These are phyloP conservation scores for Hypomesus transpacificus DNA, from an alignment of 2,113 vertebrate species.

Conservation along the genomic window DNA sequence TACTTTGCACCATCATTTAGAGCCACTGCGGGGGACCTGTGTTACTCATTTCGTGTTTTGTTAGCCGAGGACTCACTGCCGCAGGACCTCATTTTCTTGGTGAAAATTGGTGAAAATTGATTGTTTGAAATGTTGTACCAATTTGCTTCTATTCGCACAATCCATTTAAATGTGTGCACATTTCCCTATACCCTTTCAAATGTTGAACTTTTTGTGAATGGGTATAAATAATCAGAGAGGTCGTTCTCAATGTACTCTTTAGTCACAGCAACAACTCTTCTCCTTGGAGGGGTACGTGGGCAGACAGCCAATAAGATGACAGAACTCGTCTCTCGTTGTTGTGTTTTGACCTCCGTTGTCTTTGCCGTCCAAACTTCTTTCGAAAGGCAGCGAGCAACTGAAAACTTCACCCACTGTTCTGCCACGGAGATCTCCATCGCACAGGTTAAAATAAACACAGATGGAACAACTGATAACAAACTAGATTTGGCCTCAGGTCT, in stretches of 20 bases:
- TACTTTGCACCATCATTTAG: constrained; percentile 51
- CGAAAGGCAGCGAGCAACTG: neutral
- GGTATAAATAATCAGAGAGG: neutral
- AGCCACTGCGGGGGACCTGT: constrained; percentile 57
- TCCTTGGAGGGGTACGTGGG: neutral
- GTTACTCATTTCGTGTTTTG: constrained; percentile 52
- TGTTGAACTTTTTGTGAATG: neutral
- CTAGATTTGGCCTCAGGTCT: too few relatives aligned
- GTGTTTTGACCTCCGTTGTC: constrained; percentile 1
- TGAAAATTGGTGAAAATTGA: constrained; percentile 46
- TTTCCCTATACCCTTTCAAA: neutral
- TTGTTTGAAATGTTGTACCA: constrained; percentile 44
- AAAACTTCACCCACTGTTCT: constrained; percentile 14
- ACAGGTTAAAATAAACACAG: constrained; percentile 12
- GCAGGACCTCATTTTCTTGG: constrained; percentile 46
- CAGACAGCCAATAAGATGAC: constrained; percentile 8
- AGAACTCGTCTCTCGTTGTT: neutral
- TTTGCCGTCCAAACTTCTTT: neutral
- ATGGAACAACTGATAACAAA: constrained; percentile 19
- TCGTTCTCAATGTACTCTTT: neutral
- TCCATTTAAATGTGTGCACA: constrained; percentile 3
- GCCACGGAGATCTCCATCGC: constrained; percentile 9
- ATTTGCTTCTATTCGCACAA: constrained; percentile 29
- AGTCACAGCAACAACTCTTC: constrained; percentile 1
- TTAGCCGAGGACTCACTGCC: constrained; percentile 48